Percentiles rank a stretch among this genome's conserved stretches.
Evolutionary conservation across 1,140 invertebrate species (phyloP).

Genomic region (Leptinotarsa undecemlineata): DNA sequence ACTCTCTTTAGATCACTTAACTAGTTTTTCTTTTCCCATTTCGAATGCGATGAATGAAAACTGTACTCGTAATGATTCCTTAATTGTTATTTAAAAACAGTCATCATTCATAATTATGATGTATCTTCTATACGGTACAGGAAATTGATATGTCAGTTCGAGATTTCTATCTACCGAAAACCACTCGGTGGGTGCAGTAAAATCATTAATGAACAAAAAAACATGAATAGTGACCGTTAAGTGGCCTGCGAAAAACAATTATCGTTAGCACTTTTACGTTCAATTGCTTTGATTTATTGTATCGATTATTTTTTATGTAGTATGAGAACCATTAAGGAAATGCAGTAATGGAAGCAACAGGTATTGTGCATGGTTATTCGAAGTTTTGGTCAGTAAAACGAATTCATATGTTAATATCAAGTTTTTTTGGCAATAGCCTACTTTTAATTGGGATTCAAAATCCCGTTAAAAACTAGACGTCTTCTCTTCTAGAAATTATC

Average conservation of each 20-base stretch:
- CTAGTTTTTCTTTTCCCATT: no score
- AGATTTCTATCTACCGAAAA: constrained; percentile 1
- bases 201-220: background rate
- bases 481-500: no score
- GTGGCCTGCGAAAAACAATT: constrained; percentile 3
- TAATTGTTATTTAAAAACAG: constrained; percentile 1
- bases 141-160: background rate
- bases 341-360: no score
- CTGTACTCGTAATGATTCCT: background rate
- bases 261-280: background rate
- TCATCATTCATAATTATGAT: constrained; percentile 1
- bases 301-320: no score
- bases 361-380: no score
- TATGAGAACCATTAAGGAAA: no score
- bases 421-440: no score
- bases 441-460: no score
- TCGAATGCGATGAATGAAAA: background rate
- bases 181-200: background rate
- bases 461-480: no score
- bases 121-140: background rate
- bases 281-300: background rate
- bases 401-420: no score
- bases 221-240: background rate
- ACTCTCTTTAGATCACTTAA: no score
- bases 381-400: no score